Conservation (phyloP, 2,113 vertebrate genomes). For the Cynopterus brachyotis region DNA sequence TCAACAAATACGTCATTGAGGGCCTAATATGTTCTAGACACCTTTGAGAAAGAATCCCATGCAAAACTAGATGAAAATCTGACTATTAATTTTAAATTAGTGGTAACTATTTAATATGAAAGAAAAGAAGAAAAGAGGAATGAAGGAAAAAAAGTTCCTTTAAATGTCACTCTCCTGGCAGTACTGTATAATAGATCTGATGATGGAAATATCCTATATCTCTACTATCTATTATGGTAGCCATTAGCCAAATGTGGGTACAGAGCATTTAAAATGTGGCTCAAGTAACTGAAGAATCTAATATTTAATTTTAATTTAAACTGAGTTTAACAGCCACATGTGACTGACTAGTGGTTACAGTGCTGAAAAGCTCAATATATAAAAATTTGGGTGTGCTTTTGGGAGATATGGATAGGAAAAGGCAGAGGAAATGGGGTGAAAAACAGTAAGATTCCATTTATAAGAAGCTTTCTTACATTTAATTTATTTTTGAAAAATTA, state of each 20-base stretch:
- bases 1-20: not conserved
- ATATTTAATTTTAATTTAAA: constrained; percentile 14
- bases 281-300: not conserved
- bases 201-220: not conserved
- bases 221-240: not conserved
- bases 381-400: not conserved
- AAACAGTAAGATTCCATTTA: not conserved
- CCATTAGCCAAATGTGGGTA: not conserved
- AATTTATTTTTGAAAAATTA: constrained; percentile 2
- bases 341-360: not conserved
- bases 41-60: not conserved
- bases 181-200: not conserved
- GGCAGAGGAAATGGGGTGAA: not conserved
- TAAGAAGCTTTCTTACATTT: not conserved
- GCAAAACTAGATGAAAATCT: constrained; percentile 17
- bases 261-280: not conserved
- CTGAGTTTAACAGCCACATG: not conserved
- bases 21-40: not conserved
- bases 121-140: not conserved
- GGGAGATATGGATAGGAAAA: not conserved
- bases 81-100: constrained; percentile 11
- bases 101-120: not conserved
- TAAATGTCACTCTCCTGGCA: not conserved
- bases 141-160: not conserved
- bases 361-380: not conserved